phyloP scores from a whole-genome alignment of 2,888 invertebrate species.

The Hemithea aestivaria region DNA sequence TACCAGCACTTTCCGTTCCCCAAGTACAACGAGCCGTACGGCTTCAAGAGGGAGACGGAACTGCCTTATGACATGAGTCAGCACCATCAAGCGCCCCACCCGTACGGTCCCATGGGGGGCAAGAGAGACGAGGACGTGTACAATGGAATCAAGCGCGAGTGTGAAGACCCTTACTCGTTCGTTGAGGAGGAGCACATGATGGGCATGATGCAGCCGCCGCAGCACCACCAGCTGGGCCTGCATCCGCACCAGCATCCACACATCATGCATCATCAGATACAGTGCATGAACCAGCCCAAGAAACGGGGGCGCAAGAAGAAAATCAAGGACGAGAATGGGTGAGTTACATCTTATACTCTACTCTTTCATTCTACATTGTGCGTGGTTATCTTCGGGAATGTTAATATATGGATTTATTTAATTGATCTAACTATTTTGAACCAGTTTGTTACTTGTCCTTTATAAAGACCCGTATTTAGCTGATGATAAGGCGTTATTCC shows the following conservation, averaged over 20 bases:
- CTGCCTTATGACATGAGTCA: constrained; percentile 72
- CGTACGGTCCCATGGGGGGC: constrained; percentile 24
- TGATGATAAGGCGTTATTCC: too few relatives aligned
- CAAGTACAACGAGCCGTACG: constrained; percentile 63
- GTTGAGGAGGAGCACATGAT: constrained; percentile 87
- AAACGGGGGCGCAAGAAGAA: constrained; percentile 94
- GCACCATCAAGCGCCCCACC: constrained; percentile 46
- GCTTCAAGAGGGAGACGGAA: constrained; percentile 64
- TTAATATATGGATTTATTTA: too few relatives aligned
- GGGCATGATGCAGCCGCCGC: constrained; percentile 70
- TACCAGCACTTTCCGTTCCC: constrained; percentile 70
- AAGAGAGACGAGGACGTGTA: constrained; percentile 67
- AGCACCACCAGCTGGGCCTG: constrained; percentile 46
- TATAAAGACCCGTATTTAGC: too few relatives aligned
- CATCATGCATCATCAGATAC: constrained; percentile 63
- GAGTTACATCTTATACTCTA: constrained; percentile 34
- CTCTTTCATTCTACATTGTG: not conserved
- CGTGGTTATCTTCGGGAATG: too few relatives aligned
- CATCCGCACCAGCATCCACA: constrained; percentile 63
- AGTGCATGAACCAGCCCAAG: constrained; percentile 82
- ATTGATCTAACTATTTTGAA: too few relatives aligned
- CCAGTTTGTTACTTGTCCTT: too few relatives aligned
- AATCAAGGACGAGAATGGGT: constrained; percentile 82
- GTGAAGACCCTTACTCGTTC: constrained; percentile 91
- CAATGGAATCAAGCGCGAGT: constrained; percentile 78